Conservation (phyloP, 2,888 invertebrate species). For the Trichogramma dendrolimi region DNA sequence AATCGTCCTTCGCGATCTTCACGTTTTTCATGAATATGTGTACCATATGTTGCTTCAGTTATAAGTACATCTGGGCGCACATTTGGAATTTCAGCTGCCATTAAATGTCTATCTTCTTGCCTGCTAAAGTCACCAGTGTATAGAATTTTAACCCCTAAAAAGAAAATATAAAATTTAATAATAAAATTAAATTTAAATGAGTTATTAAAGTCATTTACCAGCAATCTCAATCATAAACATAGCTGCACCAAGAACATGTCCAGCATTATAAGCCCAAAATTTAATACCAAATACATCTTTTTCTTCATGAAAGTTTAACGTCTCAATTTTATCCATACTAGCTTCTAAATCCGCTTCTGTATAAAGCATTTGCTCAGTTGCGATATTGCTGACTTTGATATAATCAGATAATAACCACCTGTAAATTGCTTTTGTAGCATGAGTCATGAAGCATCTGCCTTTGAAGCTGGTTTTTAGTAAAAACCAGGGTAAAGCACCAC, state of each 20-base stretch:
- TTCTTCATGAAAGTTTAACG: constrained; percentile 96
- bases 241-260: constrained; percentile 97
- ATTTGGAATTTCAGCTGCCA: constrained; percentile 98
- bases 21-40: constrained; percentile 96
- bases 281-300: constrained; percentile 93
- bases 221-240: constrained; percentile 99
- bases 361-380: constrained; percentile 94
- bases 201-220: constrained; percentile 72
- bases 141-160: constrained; percentile 58
- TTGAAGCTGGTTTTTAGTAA: constrained; percentile 94
- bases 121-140: constrained; percentile 99
- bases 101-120: constrained; percentile 97
- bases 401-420: constrained; percentile 98
- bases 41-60: constrained; percentile 98
- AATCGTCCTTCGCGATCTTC: constrained; percentile 95
- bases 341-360: constrained; percentile 95
- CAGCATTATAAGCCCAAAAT: constrained; percentile 99
- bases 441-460: constrained; percentile 98
- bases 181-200: constrained; percentile 3
- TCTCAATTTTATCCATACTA: constrained; percentile 98
- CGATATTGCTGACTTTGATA: constrained; percentile 97
- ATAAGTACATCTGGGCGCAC: constrained; percentile 96
- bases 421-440: constrained; percentile 99
- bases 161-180: neutral
- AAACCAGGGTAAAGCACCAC: constrained; percentile 97